These are phyloP conservation scores for Thyatira batis DNA, from an alignment of 2,888 invertebrate species.

Conservation along the genomic window DNA sequence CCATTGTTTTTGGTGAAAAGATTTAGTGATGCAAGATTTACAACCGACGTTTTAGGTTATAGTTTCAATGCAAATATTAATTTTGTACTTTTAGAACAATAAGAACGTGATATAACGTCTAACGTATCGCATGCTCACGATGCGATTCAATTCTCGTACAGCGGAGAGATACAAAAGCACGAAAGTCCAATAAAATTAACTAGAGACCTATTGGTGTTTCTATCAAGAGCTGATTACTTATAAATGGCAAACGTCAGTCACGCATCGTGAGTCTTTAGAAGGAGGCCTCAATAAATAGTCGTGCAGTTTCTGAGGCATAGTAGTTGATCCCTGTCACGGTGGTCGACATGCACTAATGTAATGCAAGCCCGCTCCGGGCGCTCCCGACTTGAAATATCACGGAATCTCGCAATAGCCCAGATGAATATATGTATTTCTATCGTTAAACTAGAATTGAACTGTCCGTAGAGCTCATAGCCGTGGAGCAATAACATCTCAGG, in stretches of 20 bases:
- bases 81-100: neutral
- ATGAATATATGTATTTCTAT: constrained; percentile 51
- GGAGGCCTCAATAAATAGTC: constrained; percentile 53
- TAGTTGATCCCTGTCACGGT: constrained; percentile 57
- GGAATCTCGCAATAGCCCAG: constrained; percentile 56
- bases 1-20: constrained; percentile 62
- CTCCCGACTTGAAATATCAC: constrained; percentile 72
- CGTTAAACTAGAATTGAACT: constrained; percentile 29
- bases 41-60: constrained; percentile 11
- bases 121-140: constrained; percentile 1
- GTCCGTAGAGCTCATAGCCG: constrained; percentile 16
- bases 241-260: constrained; percentile 55
- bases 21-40: constrained; percentile 46
- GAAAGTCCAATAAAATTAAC: constrained; percentile 4
- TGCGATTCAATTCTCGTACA: neutral
- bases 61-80: neutral
- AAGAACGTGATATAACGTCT: neutral
- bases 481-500: neutral
- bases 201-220: constrained; percentile 39
- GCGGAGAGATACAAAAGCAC: constrained; percentile 3
- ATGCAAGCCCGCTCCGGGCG: constrained; percentile 64
- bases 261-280: constrained; percentile 41
- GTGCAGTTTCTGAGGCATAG: constrained; percentile 48
- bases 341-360: constrained; percentile 62
- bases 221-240: constrained; percentile 46